A percentile compares a stretch with the other conserved stretches of the same genome.
Evolutionary conservation across 2,113 vertebrate genomes (phyloP).

Genomic region (Sinocyclocheilus anophthalmus): DNA sequence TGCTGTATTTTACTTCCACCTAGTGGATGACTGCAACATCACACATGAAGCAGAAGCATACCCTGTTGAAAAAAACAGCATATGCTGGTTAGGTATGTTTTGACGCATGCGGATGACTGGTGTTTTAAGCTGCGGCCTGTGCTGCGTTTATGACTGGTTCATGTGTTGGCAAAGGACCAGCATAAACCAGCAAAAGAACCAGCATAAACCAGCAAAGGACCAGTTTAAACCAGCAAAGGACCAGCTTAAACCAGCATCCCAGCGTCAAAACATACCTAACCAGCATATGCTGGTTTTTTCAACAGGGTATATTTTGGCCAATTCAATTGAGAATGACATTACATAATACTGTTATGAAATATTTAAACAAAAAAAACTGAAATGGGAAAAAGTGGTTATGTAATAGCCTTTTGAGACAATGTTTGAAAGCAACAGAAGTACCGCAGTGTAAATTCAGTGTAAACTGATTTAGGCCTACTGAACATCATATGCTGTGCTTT

Average conservation of each 20-base stretch:
- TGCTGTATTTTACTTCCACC: slow-evolving; percentile 39
- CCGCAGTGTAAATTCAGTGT: background rate
- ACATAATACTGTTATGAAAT: background rate
- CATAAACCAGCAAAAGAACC: too few relatives aligned
- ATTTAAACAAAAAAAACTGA: background rate
- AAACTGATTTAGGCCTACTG: background rate
- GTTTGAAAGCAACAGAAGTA: background rate
- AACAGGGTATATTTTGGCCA: background rate
- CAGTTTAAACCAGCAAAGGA: too few relatives aligned
- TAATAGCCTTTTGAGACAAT: background rate
- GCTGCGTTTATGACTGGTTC: too few relatives aligned
- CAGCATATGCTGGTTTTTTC: too few relatives aligned
- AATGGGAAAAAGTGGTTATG: background rate
- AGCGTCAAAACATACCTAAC: too few relatives aligned
- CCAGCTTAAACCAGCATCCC: too few relatives aligned
- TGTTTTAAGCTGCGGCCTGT: too few relatives aligned
- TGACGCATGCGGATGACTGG: too few relatives aligned
- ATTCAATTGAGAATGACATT: background rate
- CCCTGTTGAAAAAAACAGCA: too few relatives aligned
- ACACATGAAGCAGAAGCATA: background rate
- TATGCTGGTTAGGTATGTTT: too few relatives aligned
- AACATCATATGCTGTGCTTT: background rate
- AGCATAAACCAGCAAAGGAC: too few relatives aligned
- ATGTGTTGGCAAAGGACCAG: too few relatives aligned
- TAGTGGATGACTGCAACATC: background rate